Evolutionary conservation across 37 sponge, comb jelly and placozoan genomes (phyloP).

Genomic region (Bolinopsis microptera): DNA sequence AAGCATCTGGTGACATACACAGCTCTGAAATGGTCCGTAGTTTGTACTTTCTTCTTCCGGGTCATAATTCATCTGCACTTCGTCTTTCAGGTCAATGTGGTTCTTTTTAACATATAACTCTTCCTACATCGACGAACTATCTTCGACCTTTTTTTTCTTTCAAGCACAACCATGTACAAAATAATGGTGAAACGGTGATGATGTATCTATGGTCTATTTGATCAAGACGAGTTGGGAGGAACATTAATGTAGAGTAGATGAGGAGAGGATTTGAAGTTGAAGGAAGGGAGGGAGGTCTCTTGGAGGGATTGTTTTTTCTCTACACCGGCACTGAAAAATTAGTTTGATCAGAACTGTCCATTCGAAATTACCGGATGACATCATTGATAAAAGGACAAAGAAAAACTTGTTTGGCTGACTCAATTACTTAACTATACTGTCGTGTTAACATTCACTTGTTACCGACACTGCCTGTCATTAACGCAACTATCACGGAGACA

Average conservation of each 20-base stretch:
- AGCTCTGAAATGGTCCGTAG: background rate
- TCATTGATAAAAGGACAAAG: too few relatives aligned
- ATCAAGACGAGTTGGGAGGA: conserved; percentile 19
- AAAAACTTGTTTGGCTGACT: too few relatives aligned
- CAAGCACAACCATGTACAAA: background rate
- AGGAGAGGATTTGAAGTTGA: conserved; percentile 10
- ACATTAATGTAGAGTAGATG: conserved; percentile 45
- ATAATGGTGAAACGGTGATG: background rate
- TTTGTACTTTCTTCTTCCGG: background rate
- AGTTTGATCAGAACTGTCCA: too few relatives aligned
- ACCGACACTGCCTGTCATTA: too few relatives aligned
- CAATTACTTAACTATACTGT: too few relatives aligned
- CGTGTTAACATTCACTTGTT: too few relatives aligned
- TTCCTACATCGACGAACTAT: background rate
- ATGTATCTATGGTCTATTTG: background rate
- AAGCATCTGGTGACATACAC: background rate
- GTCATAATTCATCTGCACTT: background rate
- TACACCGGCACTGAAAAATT: background rate
- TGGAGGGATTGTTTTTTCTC: background rate
- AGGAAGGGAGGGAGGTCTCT: background rate
- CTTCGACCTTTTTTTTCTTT: background rate
- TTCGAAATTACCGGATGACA: too few relatives aligned
- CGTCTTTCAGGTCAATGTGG: too few relatives aligned
- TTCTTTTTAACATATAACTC: background rate
- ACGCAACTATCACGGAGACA: too few relatives aligned